Conservation (phyloP, 2,888 invertebrate genomes). For the Patella pellucida region DNA sequence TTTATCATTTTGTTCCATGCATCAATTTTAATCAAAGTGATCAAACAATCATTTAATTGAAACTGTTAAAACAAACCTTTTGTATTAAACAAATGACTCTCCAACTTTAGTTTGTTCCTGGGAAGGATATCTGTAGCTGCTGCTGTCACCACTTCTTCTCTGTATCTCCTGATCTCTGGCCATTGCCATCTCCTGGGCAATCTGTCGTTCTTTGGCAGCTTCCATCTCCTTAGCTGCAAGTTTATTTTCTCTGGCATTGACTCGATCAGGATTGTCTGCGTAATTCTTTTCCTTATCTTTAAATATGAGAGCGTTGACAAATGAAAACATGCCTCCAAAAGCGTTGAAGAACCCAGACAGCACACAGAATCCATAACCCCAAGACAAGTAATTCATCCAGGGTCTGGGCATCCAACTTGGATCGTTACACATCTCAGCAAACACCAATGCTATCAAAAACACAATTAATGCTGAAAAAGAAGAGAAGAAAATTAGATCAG, state of each 20-base stretch:
- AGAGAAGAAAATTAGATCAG: not conserved
- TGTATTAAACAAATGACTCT: constrained; percentile 28
- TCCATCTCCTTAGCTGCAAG: constrained; percentile 27
- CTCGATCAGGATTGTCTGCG: not conserved
- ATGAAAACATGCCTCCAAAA: constrained; percentile 63
- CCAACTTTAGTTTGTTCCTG: constrained; percentile 18
- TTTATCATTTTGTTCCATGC: no score
- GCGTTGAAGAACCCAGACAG: constrained; percentile 75
- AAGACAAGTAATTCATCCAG: constrained; percentile 94
- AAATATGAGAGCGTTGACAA: constrained; percentile 52
- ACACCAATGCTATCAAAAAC: constrained; percentile 74
- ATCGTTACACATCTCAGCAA: constrained; percentile 87
- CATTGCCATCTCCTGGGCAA: constrained; percentile 18
- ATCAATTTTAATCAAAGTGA: no score
- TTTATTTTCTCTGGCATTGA: constrained; percentile 4
- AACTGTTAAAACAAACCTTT: no score
- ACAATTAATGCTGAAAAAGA: constrained; percentile 53
- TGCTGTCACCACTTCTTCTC: not conserved
- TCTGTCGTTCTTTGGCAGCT: constrained; percentile 21
- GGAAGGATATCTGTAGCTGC: no score
- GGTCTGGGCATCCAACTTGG: constrained; percentile 96
- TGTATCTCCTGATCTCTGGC: not conserved
- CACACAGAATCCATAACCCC: constrained; percentile 91
- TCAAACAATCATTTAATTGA: no score
- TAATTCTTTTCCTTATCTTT: constrained; percentile 31